These are phyloP conservation scores for Chelidonichthys spinosus DNA, from an alignment of 2,797 vertebrate genomes.

Conservation along the genomic window DNA sequence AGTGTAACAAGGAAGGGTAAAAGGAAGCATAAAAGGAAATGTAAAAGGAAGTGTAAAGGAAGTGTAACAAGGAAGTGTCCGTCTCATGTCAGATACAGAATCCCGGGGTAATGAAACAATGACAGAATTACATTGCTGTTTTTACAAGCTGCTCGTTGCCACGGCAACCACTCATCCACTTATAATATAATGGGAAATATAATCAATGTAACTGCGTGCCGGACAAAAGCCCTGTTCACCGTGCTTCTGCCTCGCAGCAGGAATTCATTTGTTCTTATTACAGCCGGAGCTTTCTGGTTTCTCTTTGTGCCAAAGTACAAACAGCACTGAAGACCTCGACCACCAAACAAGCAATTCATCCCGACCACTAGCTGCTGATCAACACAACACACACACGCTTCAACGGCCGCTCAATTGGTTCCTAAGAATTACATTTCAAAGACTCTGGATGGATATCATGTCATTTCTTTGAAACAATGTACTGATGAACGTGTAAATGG, in stretches of 20 bases:
- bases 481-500: neutral
- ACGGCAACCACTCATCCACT: neutral
- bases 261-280: constrained; percentile 1
- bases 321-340: neutral
- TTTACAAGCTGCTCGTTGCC: neutral
- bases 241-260: neutral
- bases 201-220: neutral
- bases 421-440: neutral
- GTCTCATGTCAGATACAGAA: no score
- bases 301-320: neutral
- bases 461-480: neutral
- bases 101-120: neutral
- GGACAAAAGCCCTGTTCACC: neutral
- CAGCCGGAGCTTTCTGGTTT: neutral
- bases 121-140: neutral
- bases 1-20: no score
- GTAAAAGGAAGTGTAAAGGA: no score
- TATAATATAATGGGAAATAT: neutral
- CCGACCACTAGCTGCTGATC: neutral
- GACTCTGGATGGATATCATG: neutral
- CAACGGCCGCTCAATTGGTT: neutral
- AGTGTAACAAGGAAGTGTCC: no score
- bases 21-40: no score
- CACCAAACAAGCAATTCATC: neutral
- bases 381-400: neutral